Evolutionary conservation across 2,888 invertebrate genomes (phyloP), one percentile per base, ranked within the genome.

Genomic region (Acleris holmiana): DNA sequence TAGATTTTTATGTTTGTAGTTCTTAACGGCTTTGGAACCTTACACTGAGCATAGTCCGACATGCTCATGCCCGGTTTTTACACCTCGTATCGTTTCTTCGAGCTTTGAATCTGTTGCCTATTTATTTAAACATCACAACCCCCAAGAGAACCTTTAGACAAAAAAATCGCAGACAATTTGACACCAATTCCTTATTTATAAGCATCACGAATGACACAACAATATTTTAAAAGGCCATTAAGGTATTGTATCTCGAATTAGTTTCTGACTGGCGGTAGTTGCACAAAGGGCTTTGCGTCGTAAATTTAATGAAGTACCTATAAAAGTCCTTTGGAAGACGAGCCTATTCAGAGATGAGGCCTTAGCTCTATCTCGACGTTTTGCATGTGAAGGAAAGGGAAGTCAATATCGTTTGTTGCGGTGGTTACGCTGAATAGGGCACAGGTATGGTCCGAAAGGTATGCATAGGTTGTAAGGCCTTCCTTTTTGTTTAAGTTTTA

Each of bases 291-390:
- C 68, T 62, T 67, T 1, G 18, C n/a, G 58, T 71, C 80, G 76
- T 85, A 84, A 87, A 86, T 83, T 77, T 85, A 85, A 88, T 83
- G 83, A 83, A 86, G 80, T 83, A 82, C 70, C 79, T 69, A 69
- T 77, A 73, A 59, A 74, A 73, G 70, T 69, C 70, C 64, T 71
- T 46, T 25, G 29, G 47, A 18, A 18, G 35, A 35, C 35, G 13
- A 53, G 1, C 53, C n/a, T 53, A 40, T 40, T 53, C 53, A 51
- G 7, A 19, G 7, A 19, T 35, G 19, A 13, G 10, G 41, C 15
- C n/a, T 44, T 44, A n/a, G 17, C 25, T 46, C 55, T 13, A 0
- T 55, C 55, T 23, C 25, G 6, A 17, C 46, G 17, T 15, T n/a
- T 17, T 3, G n/a, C 17, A 18, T 53, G 40, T 5, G 40, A n/a